Percentiles rank a stretch among this genome's conserved stretches.
phyloP scores from a whole-genome alignment of 53 echinoderm and acorn worm genomes.

The Holothuria leucospilota region DNA sequence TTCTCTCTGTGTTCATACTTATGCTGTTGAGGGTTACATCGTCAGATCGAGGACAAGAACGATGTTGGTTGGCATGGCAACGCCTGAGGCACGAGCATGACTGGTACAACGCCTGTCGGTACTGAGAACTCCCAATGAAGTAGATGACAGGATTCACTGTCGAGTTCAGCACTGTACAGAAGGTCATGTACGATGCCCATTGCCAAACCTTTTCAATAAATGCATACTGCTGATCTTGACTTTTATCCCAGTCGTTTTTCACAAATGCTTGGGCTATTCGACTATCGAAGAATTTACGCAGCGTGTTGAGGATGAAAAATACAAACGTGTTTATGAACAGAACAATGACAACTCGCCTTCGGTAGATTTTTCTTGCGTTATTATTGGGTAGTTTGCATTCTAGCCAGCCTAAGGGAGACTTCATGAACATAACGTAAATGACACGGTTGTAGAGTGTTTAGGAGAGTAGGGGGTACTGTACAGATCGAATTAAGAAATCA shows the following conservation, averaged over 20 bases:
- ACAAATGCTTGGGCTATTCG: not conserved
- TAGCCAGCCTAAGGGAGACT: too few relatives aligned
- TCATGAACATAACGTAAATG: not conserved
- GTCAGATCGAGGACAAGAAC: too few relatives aligned
- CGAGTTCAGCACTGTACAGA: slow-evolving; percentile 26
- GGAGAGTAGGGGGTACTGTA: too few relatives aligned
- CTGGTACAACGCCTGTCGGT: not conserved
- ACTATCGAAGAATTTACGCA: slow-evolving; percentile 8
- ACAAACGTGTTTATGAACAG: slow-evolving; percentile 6
- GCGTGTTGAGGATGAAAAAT: slow-evolving; percentile 7
- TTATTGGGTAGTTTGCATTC: not conserved
- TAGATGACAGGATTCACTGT: slow-evolving; percentile 30
- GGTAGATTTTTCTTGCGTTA: not conserved
- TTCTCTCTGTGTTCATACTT: too few relatives aligned
- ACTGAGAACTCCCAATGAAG: slow-evolving; percentile 12
- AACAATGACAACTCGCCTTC: not conserved
- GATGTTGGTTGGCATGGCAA: too few relatives aligned
- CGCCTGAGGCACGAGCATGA: not conserved
- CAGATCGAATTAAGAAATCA: too few relatives aligned
- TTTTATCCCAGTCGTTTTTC: not conserved
- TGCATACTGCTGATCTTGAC: too few relatives aligned
- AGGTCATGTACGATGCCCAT: slow-evolving; percentile 32
- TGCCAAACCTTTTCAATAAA: not conserved
- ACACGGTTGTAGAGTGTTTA: not conserved
- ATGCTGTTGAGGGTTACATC: too few relatives aligned